phyloP scores from a whole-genome alignment of 2,113 vertebrate genomes.

The Jacana jacana region DNA sequence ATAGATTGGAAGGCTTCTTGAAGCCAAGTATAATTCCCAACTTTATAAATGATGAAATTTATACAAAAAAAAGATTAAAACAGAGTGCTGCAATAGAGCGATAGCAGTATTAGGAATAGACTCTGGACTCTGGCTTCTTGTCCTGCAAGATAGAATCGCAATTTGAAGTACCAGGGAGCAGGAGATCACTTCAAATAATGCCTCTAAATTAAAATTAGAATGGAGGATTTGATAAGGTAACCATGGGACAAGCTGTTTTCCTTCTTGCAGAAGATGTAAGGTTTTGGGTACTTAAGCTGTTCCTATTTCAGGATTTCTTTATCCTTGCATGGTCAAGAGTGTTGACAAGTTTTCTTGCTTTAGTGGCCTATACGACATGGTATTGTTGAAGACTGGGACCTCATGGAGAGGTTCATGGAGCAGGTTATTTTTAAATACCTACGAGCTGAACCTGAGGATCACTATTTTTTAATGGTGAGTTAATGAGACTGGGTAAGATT shows the following conservation, averaged over 20 bases:
- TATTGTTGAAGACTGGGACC: constrained; percentile 87
- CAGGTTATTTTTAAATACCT: constrained; percentile 90
- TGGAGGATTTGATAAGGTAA: background rate
- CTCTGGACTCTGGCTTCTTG: background rate
- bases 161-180: background rate
- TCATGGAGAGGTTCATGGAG: constrained; percentile 91
- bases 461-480: constrained; percentile 88
- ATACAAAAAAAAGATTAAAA: background rate
- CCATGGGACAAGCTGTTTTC: background rate
- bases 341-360: background rate
- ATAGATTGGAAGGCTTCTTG: background rate
- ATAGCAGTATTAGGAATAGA: background rate
- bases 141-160: background rate
- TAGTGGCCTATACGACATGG: constrained; percentile 84
- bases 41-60: background rate
- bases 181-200: background rate
- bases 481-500: background rate
- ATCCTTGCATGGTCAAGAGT: background rate
- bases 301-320: background rate
- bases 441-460: constrained; percentile 87
- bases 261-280: background rate
- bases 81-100: background rate
- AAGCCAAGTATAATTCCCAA: background rate
- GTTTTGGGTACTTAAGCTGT: background rate
- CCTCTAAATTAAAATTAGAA: background rate